Percentiles rank a stretch among this genome's conserved stretches.
phyloP scores from a whole-genome alignment of 2,888 invertebrate genomes.

The Mystacides longicornis region DNA sequence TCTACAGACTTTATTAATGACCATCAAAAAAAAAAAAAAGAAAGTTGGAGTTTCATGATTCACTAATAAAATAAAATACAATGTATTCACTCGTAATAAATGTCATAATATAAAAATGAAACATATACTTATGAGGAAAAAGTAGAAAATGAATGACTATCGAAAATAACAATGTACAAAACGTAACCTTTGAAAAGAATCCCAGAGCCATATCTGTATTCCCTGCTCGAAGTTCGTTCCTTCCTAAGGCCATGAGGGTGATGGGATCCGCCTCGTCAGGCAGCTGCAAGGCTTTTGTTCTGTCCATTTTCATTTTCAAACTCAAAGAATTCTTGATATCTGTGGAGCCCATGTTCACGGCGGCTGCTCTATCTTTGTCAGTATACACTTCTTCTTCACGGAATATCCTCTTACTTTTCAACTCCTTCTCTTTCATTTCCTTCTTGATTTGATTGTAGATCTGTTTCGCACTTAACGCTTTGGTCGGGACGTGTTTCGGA shows the following conservation, averaged over 20 bases:
- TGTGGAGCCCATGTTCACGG: constrained; percentile 77
- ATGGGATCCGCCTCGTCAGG: constrained; percentile 74
- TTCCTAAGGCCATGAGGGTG: constrained; percentile 66
- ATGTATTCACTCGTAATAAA: not conserved
- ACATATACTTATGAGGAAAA: not conserved
- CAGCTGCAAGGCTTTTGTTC: constrained; percentile 61
- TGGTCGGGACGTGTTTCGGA: constrained; percentile 32
- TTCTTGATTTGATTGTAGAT: constrained; percentile 37
- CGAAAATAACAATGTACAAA: not conserved
- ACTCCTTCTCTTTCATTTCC: constrained; percentile 29
- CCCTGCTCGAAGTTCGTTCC: constrained; percentile 69
- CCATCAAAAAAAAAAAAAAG: too few relatives aligned
- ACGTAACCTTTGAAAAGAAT: constrained; percentile 74
- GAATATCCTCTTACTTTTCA: constrained; percentile 38
- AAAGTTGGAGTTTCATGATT: too few relatives aligned
- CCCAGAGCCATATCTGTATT: constrained; percentile 63
- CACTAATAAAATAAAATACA: not conserved
- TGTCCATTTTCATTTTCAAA: constrained; percentile 71
- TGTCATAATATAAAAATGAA: not conserved
- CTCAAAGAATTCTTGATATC: constrained; percentile 82
- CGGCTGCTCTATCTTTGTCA: constrained; percentile 85
- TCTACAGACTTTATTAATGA: too few relatives aligned
- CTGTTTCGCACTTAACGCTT: constrained; percentile 33
- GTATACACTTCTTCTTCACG: constrained; percentile 73
- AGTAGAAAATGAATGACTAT: not conserved